These are phyloP conservation scores for Dasypogon diadema DNA, from an alignment of 2,888 invertebrate genomes.

Conservation along the genomic window DNA sequence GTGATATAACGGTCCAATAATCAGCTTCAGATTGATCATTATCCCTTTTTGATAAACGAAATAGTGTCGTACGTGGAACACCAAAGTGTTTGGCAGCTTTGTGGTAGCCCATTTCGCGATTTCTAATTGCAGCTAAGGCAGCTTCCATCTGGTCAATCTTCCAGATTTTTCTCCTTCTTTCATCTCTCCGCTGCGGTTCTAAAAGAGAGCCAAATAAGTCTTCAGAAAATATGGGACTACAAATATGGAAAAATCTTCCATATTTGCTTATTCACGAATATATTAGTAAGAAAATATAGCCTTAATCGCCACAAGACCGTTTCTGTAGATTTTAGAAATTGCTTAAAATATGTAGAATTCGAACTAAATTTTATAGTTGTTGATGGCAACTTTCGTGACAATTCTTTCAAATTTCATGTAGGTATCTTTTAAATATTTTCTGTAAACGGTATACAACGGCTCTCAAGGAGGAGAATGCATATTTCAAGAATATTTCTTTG, in stretches of 20 bases:
- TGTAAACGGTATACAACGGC: too few relatives aligned
- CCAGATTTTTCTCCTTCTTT: conserved; percentile 44
- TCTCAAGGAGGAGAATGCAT: too few relatives aligned
- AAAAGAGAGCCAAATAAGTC: conserved; percentile 44
- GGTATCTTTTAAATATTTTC: too few relatives aligned
- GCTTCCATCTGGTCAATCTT: conserved; percentile 42
- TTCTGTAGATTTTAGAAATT: background rate
- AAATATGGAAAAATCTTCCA: conserved; percentile 25
- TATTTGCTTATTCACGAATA: conserved; percentile 29
- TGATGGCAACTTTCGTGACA: too few relatives aligned
- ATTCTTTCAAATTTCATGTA: too few relatives aligned
- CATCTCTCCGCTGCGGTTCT: conserved; percentile 21
- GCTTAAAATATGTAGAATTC: too few relatives aligned
- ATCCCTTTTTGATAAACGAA: conserved; percentile 31
- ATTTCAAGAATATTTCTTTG: too few relatives aligned
- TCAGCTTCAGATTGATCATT: background rate
- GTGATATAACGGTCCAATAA: conserved; percentile 1
- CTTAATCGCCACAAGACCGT: background rate
- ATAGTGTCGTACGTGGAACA: conserved; percentile 40
- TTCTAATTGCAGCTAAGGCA: conserved; percentile 40
- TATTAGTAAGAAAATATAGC: conserved; percentile 14
- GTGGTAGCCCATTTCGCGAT: conserved; percentile 36
- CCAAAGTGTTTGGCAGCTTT: conserved; percentile 39
- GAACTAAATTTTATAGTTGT: too few relatives aligned
- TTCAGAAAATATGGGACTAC: conserved; percentile 26